Conservation (phyloP, 2,888 invertebrate genomes). For the Apodemia duryi region DNA sequence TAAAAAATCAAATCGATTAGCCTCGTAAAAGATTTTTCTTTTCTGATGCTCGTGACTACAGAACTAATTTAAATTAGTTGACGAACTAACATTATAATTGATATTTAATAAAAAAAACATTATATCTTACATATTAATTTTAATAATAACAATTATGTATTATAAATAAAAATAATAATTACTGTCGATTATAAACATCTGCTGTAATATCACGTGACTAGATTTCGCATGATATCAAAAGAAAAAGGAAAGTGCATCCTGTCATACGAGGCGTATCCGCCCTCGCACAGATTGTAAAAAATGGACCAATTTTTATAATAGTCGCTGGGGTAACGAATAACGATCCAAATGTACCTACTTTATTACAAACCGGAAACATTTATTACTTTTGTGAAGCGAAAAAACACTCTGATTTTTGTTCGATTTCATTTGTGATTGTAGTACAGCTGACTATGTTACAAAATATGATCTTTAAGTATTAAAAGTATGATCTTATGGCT, state of each 20-base stretch:
- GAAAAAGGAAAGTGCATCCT: constrained; percentile 63
- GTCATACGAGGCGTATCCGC: constrained; percentile 76
- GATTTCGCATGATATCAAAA: constrained; percentile 66
- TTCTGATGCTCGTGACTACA: no score
- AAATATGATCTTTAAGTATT: not conserved
- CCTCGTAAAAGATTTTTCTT: no score
- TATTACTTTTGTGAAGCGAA: constrained; percentile 58
- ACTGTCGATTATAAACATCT: constrained; percentile 45
- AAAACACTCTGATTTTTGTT: constrained; percentile 43
- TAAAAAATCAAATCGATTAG: no score
- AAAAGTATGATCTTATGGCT: no score
- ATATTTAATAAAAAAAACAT: no score
- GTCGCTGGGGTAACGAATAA: constrained; percentile 47
- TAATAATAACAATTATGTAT: no score
- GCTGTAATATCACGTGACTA: constrained; percentile 58
- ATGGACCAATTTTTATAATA: constrained; percentile 75
- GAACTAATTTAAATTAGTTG: no score
- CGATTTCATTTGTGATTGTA: constrained; percentile 27
- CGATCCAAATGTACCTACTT: constrained; percentile 54
- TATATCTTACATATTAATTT: no score
- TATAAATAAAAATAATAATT: constrained; percentile 3
- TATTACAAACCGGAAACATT: constrained; percentile 74
- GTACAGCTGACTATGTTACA: constrained; percentile 31
- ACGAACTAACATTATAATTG: no score
- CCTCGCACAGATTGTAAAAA: constrained; percentile 69